Evolutionary conservation across 1,140 invertebrate genomes (phyloP), one percentile per base, ranked within the genome.

Genomic region (Sitobion miscanthi): DNA sequence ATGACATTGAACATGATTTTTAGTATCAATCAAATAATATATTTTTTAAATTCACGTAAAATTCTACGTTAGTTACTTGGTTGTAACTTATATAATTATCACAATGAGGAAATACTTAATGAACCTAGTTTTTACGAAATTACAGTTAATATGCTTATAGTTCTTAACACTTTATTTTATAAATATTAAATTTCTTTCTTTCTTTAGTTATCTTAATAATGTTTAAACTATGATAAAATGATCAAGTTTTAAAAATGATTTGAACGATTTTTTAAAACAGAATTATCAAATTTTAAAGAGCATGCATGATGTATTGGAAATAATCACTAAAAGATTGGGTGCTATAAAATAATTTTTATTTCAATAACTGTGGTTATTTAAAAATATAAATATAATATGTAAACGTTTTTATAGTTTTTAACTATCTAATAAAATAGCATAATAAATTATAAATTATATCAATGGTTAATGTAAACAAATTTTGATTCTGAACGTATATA

Each of bases 1-100:
- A 69, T 69, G 89, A 69, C 89, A 69, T 90, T 90, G 89, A 90
- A 45, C 25, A 30, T 20, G 0, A 90, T 57, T 90, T 88, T 54
- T n/a, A 23, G 52, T 45, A 45, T 42, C 83, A 85, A 85, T 45
- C 21, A 25, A 38, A 85, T 45, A 1, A 45, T 45, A 9, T 1
- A 2, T 54, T 87, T 86, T 49, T 49, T 8, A 20, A 30, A 86
- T 45, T 86, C 20, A n/a, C 14, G 0, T 35, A 17, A 77, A 77
- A n/a, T 77, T 77, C 1, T 30, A 30, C 11, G 9, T 62, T 30
- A 11, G 9, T 62, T 62, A 11, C 42, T 42, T n/a, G 30, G 14
- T n/a, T 77, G 30, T 77, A 35, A 77, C 14, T 77, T n/a, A 7
- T 23, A n/a, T 77, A 77, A 77, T 77, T 77, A 77, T n/a, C 4